Evolutionary conservation across 1,140 invertebrate genomes (phyloP).

Genomic region (Drosophila yakuba): DNA sequence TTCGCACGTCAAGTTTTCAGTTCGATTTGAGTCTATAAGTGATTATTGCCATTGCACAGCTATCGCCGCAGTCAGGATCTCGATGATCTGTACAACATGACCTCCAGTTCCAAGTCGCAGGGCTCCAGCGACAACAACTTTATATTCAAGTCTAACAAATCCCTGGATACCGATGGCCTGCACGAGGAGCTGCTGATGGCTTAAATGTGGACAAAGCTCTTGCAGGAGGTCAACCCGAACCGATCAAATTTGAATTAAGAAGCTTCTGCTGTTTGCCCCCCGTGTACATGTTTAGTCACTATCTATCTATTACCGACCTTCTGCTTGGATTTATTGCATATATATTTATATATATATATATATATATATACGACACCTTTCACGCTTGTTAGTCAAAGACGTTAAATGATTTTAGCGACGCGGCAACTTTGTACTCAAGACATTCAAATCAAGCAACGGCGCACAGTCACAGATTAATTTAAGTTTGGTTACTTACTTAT

Average conservation of each 20-base stretch:
- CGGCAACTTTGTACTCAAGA: slow-evolving; percentile 37
- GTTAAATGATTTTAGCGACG: slow-evolving; percentile 28
- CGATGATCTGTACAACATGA: slow-evolving; percentile 86
- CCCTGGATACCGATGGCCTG: slow-evolving; percentile 60
- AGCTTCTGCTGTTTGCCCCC: slow-evolving; percentile 27
- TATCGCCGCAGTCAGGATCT: slow-evolving; percentile 86
- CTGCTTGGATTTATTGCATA: slow-evolving; percentile 26
- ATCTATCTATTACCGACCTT: background rate
- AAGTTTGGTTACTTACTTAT: slow-evolving; percentile 20
- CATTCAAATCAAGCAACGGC: slow-evolving; percentile 18
- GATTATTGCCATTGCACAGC: slow-evolving; percentile 21
- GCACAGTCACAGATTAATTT: slow-evolving; percentile 22
- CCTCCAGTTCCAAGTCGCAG: slow-evolving; percentile 86
- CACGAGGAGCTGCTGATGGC: slow-evolving; percentile 75
- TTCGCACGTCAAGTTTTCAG: too few species aligned
- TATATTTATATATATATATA: slow-evolving; percentile 7
- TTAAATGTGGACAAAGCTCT: slow-evolving; percentile 14
- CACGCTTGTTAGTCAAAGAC: slow-evolving; percentile 42
- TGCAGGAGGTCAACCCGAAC: background rate
- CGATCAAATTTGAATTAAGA: slow-evolving; percentile 38
- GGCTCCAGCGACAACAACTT: slow-evolving; percentile 84
- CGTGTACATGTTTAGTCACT: slow-evolving; percentile 49
- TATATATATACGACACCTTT: slow-evolving; percentile 14
- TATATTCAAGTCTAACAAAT: slow-evolving; percentile 81
- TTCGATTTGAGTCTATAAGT: background rate